Evolutionary conservation across 2,113 vertebrate species (phyloP).

Genomic region (Podiceps cristatus): DNA sequence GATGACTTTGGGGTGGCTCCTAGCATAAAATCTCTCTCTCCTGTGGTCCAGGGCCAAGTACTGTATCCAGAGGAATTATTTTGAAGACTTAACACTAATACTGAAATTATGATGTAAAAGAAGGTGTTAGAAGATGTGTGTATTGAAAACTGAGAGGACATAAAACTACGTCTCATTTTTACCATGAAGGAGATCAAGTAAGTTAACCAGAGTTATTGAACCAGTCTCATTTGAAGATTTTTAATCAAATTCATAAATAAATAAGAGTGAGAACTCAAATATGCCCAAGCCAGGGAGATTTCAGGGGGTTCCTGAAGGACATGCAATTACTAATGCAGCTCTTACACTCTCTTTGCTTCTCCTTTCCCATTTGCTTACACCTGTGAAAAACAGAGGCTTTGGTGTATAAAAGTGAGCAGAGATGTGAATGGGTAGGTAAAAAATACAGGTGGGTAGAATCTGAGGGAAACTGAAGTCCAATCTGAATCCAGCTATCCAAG

Average conservation of each 20-base stretch:
- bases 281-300: background rate
- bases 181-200: background rate
- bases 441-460: background rate
- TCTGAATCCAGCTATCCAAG: background rate
- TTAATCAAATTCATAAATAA: background rate
- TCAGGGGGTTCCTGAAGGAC: background rate
- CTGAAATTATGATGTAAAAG: background rate
- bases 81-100: background rate
- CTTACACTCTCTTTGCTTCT: background rate
- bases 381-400: background rate
- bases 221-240: background rate
- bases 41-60: background rate
- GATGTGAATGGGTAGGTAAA: background rate
- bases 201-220: background rate
- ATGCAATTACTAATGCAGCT: background rate
- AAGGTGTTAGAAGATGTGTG: background rate
- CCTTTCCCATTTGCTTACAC: background rate
- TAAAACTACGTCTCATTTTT: background rate
- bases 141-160: background rate
- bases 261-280: background rate
- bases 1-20: background rate
- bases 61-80: background rate
- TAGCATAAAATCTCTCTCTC: background rate
- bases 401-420: background rate
- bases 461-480: background rate